Conservation (phyloP, 1,140 invertebrate genomes). For the Cydia fagiglandana region DNA sequence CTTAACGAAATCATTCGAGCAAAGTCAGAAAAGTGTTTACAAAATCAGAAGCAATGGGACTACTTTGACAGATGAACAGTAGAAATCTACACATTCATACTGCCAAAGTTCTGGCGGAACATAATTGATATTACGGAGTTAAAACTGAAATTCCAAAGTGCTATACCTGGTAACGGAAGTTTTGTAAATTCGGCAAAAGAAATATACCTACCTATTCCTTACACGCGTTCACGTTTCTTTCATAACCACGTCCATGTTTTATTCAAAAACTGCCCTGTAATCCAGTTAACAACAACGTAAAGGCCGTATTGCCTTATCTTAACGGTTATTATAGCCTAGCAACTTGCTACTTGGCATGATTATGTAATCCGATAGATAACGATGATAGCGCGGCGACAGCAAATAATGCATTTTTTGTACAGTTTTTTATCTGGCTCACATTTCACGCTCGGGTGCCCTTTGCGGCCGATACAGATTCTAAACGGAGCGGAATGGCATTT, state of each 20-base stretch:
- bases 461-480: neutral
- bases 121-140: neutral
- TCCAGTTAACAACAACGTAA: neutral
- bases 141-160: neutral
- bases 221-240: neutral
- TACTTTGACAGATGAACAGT: too few relatives aligned
- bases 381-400: constrained; percentile 15
- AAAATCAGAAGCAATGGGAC: too few relatives aligned
- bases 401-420: constrained; percentile 29
- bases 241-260: constrained; percentile 12
- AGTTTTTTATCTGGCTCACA: constrained; percentile 23
- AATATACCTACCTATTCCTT: neutral
- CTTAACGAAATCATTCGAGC: too few relatives aligned
- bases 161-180: neutral
- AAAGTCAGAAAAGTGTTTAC: too few relatives aligned
- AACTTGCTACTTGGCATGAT: neutral
- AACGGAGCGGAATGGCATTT: constrained; percentile 7
- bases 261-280: constrained; percentile 3
- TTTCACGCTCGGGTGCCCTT: constrained; percentile 8
- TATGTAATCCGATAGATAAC: constrained; percentile 19
- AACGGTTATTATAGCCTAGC: constrained; percentile 3
- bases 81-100: too few relatives aligned
- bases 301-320: constrained; percentile 11
- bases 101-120: neutral
- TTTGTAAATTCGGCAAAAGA: neutral